phyloP scores from a whole-genome alignment of 2,797 vertebrate genomes.

The Ptychobarbus kaznakovi region DNA sequence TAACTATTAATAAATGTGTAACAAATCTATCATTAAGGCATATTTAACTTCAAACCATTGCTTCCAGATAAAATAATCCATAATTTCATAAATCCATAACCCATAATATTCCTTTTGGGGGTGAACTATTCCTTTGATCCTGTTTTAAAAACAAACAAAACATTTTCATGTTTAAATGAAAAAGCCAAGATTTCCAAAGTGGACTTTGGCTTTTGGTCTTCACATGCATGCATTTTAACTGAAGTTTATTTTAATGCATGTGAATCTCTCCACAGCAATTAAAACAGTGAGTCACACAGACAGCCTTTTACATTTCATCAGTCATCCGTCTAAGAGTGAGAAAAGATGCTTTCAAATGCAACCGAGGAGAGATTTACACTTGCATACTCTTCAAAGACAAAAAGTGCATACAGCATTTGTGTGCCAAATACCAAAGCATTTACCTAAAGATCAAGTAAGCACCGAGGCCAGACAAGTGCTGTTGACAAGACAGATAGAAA shows the following conservation, averaged over 20 bases:
- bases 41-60: not conserved
- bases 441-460: not conserved
- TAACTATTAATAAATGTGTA: too few relatives aligned
- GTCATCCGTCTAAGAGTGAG: not conserved
- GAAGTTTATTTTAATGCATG: not conserved
- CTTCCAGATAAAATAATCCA: not conserved
- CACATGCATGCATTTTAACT: slow-evolving; percentile 8
- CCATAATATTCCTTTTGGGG: not conserved
- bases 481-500: not conserved
- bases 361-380: slow-evolving; percentile 14
- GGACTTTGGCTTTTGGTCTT: too few relatives aligned
- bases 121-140: not conserved
- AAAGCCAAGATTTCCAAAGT: not conserved
- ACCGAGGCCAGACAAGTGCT: not conserved
- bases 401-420: not conserved
- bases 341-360: slow-evolving; percentile 17
- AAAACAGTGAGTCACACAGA: slow-evolving; percentile 24
- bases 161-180: not conserved
- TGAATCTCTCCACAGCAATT: slow-evolving; percentile 19
- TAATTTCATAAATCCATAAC: not conserved
- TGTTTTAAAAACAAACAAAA: not conserved
- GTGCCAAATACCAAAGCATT: not conserved
- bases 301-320: slow-evolving; percentile 27
- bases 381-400: not conserved
- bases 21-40: not conserved